A percentile compares a stretch with the other conserved stretches of the same genome.
Conservation (phyloP, 2,888 invertebrate species). For the Patella caerulea region DNA sequence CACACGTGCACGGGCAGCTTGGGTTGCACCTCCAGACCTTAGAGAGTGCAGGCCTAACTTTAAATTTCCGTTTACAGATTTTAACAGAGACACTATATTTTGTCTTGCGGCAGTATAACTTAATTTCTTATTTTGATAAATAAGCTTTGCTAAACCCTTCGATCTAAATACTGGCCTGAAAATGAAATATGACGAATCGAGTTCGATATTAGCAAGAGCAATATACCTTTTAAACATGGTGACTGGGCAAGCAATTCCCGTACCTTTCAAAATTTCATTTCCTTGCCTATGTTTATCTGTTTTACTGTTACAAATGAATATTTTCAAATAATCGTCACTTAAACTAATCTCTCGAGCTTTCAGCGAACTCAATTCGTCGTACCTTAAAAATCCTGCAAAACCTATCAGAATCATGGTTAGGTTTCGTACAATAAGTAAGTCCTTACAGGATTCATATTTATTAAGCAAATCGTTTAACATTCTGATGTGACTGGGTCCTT, state of each 20-base stretch:
- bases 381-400: conserved; percentile 27
- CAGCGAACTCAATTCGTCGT: conserved; percentile 16
- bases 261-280: conserved; percentile 34
- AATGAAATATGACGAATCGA: conserved; percentile 13
- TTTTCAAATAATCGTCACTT: conserved; percentile 24
- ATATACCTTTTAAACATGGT: conserved; percentile 33
- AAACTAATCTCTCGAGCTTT: conserved; percentile 22
- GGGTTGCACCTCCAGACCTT: conserved; percentile 22
- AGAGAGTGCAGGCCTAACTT: conserved; percentile 23
- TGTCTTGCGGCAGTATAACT: not conserved
- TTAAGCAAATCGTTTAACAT: conserved; percentile 24
- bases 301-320: conserved; percentile 35
- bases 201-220: not conserved
- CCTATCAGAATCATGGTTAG: conserved; percentile 32
- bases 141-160: not conserved
- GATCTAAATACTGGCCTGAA: conserved; percentile 36
- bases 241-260: conserved; percentile 35
- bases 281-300: conserved; percentile 29
- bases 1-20: conserved; percentile 13
- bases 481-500: conserved; percentile 31
- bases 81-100: not conserved
- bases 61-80: not conserved
- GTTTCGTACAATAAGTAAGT: conserved; percentile 28
- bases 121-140: not conserved
- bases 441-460: conserved; percentile 8